A percentile compares a stretch with the other conserved stretches of the same genome.
These are phyloP conservation scores for Magallana gigas DNA, from an alignment of 1,140 invertebrate species.

Conservation along the genomic window DNA sequence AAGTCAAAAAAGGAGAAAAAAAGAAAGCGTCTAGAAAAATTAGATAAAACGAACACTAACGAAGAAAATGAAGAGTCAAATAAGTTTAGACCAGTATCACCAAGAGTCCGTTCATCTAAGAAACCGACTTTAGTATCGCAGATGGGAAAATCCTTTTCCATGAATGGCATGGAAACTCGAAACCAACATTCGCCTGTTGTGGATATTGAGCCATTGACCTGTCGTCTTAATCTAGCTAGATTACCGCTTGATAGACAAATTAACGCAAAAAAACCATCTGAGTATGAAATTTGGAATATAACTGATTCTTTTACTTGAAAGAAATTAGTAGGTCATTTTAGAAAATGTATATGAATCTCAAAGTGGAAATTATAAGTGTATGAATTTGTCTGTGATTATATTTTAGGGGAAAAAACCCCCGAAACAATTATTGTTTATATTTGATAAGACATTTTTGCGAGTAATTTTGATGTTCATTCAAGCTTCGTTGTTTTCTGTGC, in stretches of 20 bases:
- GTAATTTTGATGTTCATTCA: too few species aligned
- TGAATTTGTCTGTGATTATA: too few species aligned
- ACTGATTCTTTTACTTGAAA: background rate
- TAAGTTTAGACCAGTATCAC: background rate
- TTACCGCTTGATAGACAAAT: background rate
- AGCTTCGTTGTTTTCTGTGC: too few species aligned
- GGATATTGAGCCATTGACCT: background rate
- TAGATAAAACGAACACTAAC: background rate
- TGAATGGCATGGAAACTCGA: conserved; percentile 51
- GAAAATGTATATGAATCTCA: too few species aligned
- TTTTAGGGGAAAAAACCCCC: too few species aligned
- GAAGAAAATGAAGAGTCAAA: background rate
- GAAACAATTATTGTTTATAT: too few species aligned
- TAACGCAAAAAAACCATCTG: background rate
- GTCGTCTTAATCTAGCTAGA: background rate
- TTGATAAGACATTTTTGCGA: too few species aligned
- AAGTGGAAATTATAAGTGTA: too few species aligned
- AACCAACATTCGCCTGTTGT: conserved; percentile 2
- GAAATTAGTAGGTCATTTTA: too few species aligned
- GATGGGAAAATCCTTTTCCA: conserved; percentile 37
- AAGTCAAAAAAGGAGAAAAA: conserved; percentile 1
- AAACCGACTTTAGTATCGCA: background rate
- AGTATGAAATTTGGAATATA: conserved; percentile 3
- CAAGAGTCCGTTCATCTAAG: background rate
- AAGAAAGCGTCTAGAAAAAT: background rate